These are phyloP conservation scores for Cyanocitta stelleri DNA, from an alignment of 2,113 vertebrate genomes.

Conservation along the genomic window DNA sequence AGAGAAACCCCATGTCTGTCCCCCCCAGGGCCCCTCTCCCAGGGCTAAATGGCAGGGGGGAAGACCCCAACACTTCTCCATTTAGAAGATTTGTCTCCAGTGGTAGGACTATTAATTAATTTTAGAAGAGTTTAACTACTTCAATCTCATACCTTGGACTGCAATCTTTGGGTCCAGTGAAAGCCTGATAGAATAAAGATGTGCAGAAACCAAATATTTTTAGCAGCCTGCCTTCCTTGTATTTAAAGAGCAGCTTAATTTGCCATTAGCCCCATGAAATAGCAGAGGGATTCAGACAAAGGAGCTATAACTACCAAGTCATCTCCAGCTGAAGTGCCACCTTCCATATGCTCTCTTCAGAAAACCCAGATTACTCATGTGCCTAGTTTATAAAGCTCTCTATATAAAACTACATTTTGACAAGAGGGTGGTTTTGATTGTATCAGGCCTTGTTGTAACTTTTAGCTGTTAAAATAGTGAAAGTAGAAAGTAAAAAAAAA, in stretches of 20 bases:
- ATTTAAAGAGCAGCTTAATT: background rate
- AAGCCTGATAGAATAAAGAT: background rate
- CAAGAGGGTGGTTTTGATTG: background rate
- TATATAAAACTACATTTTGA: background rate
- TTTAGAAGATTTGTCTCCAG: background rate
- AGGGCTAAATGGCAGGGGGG: no score
- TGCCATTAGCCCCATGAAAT: background rate
- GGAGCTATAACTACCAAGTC: conserved; percentile 3
- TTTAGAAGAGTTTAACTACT: background rate
- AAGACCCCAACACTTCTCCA: background rate
- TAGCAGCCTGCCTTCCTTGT: background rate
- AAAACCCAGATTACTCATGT: background rate
- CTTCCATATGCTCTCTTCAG: background rate
- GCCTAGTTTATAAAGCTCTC: background rate
- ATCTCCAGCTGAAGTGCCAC: background rate
- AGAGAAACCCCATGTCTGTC: no score
- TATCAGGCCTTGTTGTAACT: background rate
- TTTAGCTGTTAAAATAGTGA: background rate
- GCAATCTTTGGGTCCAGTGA: background rate
- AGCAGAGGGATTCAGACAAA: background rate
- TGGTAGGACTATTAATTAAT: background rate
- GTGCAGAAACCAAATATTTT: background rate
- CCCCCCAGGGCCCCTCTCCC: no score
- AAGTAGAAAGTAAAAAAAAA: background rate
- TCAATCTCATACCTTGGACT: background rate